A percentile compares a stretch with the other conserved stretches of the same genome.
phyloP scores from a whole-genome alignment of 2,888 invertebrate genomes.

The Agrotis clavis region DNA sequence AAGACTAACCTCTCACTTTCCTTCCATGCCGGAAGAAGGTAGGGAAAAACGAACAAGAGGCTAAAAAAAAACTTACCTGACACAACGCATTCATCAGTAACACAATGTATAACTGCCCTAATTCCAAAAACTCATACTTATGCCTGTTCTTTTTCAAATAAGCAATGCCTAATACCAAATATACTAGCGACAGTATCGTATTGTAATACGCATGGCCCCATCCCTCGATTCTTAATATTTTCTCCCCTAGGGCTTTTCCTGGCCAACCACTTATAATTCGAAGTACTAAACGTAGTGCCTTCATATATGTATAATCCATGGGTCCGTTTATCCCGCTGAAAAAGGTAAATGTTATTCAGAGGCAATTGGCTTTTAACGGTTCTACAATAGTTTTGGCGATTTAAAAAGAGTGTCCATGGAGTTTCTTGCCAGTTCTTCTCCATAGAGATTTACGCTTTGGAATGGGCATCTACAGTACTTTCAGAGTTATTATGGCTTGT shows the following conservation, averaged over 20 bases:
- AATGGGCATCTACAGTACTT: too few relatives aligned
- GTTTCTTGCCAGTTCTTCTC: too few relatives aligned
- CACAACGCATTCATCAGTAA: conserved; percentile 61
- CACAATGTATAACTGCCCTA: conserved; percentile 62
- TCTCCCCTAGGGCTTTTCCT: conserved; percentile 60
- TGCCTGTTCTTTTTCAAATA: conserved; percentile 53
- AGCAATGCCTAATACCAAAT: conserved; percentile 44
- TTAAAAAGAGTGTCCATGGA: too few relatives aligned
- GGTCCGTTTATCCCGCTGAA: conserved; percentile 60
- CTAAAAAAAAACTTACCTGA: conserved; percentile 45
- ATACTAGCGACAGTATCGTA: conserved; percentile 51
- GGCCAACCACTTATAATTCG: conserved; percentile 68
- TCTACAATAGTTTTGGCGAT: too few relatives aligned
- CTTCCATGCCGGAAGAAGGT: neutral
- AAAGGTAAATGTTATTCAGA: conserved; percentile 9
- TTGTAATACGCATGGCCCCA: conserved; percentile 56
- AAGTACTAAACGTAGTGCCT: conserved; percentile 51
- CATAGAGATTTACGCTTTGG: too few relatives aligned
- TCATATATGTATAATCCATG: conserved; percentile 62
- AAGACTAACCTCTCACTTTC: too few relatives aligned
- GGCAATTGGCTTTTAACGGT: too few relatives aligned
- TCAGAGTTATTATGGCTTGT: too few relatives aligned
- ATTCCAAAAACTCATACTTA: conserved; percentile 53
- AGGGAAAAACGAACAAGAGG: neutral
- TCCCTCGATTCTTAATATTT: conserved; percentile 49